These are phyloP conservation scores for Halcyon chelicuti DNA, from an alignment of 2,797 vertebrate species.

Conservation along the genomic window DNA sequence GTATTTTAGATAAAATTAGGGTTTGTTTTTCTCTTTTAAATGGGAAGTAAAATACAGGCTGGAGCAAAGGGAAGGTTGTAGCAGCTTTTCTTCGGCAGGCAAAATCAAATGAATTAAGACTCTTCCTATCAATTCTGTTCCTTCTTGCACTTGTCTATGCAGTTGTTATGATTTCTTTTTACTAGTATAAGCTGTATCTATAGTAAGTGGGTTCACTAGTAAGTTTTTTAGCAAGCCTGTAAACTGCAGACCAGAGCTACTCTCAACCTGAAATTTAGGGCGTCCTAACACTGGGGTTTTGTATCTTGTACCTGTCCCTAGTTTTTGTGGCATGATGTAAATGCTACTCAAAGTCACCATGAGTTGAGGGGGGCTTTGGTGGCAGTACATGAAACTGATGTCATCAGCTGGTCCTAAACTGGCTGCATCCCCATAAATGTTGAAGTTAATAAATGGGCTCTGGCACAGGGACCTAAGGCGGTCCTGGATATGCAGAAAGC, in stretches of 20 bases:
- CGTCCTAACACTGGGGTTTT: fast-evolving
- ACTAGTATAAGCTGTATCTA: neutral
- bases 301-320: neutral
- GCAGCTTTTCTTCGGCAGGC: neutral
- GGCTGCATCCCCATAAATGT: neutral
- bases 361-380: neutral
- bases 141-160: neutral
- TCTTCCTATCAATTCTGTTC: neutral
- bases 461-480: neutral
- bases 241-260: neutral
- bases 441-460: neutral
- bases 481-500: neutral
- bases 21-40: neutral
- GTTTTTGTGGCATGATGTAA: neutral
- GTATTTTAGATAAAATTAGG: neutral
- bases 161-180: fast-evolving
- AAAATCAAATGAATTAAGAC: neutral
- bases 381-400: fast-evolving
- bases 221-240: neutral
- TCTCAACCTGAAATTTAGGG: neutral
- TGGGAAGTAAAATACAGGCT: neutral
- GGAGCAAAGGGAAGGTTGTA: neutral
- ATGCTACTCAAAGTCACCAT: neutral
- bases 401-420: neutral
- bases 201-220: neutral